These are phyloP conservation scores for Phrynocephalus vlangalii DNA, from an alignment of 2,797 vertebrate species.

Conservation along the genomic window DNA sequence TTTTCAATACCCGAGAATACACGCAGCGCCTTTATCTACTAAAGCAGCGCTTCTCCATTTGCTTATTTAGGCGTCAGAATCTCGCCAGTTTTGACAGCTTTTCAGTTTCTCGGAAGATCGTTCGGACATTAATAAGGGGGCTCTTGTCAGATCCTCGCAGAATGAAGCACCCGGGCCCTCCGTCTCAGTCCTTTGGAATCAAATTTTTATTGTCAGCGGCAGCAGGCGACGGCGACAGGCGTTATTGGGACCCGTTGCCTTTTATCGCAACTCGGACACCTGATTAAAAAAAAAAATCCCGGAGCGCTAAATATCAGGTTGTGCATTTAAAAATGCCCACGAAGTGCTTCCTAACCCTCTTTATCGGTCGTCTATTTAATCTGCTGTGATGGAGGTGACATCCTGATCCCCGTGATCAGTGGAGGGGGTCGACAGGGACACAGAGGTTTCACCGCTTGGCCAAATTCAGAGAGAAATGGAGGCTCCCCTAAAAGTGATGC, in stretches of 20 bases:
- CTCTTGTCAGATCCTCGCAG: not conserved
- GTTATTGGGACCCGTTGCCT: not conserved
- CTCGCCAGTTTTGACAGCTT: constrained; percentile 60
- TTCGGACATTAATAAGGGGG: constrained; percentile 38
- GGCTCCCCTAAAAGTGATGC: not conserved
- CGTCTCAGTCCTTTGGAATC: constrained; percentile 17
- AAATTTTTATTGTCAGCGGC: constrained; percentile 18
- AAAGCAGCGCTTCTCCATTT: constrained; percentile 48
- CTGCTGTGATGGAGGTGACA: not conserved
- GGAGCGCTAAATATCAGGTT: no score
- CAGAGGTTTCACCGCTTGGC: not conserved
- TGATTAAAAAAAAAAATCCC: not conserved
- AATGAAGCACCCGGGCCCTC: not conserved
- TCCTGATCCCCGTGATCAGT: not conserved
- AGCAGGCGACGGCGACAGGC: not conserved
- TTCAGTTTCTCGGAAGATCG: constrained; percentile 42
- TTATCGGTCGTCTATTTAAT: not conserved
- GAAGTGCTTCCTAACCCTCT: not conserved
- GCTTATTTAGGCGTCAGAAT: constrained; percentile 53
- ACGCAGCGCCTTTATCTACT: constrained; percentile 78
- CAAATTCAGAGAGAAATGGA: constrained; percentile 2
- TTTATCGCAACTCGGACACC: not conserved
- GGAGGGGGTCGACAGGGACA: not conserved
- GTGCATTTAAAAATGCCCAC: not conserved
- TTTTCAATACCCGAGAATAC: constrained; percentile 82